Evolutionary conservation across 2,888 invertebrate genomes (phyloP).

Genomic region (Anorthoa munda): DNA sequence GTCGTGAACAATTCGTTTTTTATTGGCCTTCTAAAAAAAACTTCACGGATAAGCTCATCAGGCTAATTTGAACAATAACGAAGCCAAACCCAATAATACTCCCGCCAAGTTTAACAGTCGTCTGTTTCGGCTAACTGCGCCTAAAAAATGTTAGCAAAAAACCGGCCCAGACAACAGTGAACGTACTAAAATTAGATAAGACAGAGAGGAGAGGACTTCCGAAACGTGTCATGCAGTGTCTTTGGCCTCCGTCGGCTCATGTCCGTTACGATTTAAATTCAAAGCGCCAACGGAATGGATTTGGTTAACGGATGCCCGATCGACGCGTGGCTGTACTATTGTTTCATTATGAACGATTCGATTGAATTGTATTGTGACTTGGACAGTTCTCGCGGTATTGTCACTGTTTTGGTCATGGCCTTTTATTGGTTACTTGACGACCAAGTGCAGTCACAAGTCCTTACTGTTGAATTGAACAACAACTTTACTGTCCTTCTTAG

Average conservation of each 20-base stretch:
- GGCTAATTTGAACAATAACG: slow-evolving; percentile 44
- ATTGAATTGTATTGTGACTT: slow-evolving; percentile 63
- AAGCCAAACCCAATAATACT: slow-evolving; percentile 33
- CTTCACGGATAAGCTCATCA: slow-evolving; percentile 6
- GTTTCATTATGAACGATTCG: slow-evolving; percentile 65
- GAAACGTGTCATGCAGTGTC: slow-evolving; percentile 71
- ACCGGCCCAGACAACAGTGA: slow-evolving; percentile 60
- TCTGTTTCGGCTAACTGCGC: slow-evolving; percentile 32
- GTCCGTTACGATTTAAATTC: slow-evolving; percentile 86
- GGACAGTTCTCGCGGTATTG: slow-evolving; percentile 57
- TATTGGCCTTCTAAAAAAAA: neutral
- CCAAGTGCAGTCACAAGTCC: slow-evolving; percentile 31
- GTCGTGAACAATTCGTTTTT: neutral
- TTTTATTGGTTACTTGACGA: slow-evolving; percentile 49
- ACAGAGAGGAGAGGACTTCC: slow-evolving; percentile 66
- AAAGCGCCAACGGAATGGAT: slow-evolving; percentile 77
- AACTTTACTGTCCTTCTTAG: neutral
- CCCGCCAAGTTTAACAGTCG: slow-evolving; percentile 63
- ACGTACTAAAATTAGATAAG: slow-evolving; percentile 61
- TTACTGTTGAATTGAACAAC: neutral
- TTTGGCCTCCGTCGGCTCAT: slow-evolving; percentile 75
- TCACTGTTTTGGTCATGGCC: slow-evolving; percentile 55
- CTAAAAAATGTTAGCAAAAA: slow-evolving; percentile 62
- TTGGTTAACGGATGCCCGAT: slow-evolving; percentile 79
- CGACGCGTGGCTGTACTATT: slow-evolving; percentile 65